phyloP scores from a whole-genome alignment of 1,140 invertebrate genomes.

The Bemisia tabaci region DNA sequence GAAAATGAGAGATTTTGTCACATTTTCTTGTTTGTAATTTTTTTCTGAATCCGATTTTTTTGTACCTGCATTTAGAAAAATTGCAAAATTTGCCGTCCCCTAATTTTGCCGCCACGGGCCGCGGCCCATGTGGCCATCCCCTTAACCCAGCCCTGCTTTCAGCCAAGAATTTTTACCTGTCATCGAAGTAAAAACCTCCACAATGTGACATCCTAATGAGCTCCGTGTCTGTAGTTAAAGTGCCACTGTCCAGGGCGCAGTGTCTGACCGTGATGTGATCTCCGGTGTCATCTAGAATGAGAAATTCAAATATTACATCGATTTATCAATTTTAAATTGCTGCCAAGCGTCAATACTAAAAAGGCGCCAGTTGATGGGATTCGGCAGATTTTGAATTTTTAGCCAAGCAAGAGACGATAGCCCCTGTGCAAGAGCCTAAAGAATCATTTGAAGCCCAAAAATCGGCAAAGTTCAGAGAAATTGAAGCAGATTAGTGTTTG shows the following conservation, averaged over 20 bases:
- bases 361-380: too few species aligned
- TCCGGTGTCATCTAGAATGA: constrained; percentile 54
- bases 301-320: constrained; percentile 1
- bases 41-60: too few species aligned
- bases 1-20: too few species aligned
- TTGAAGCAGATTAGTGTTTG: too few species aligned
- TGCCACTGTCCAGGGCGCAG: constrained; percentile 85
- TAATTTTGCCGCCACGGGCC: constrained; percentile 14
- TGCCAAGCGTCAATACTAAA: too few species aligned
- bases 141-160: background rate
- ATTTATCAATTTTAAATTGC: too few species aligned
- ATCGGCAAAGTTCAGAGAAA: too few species aligned
- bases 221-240: constrained; percentile 82
- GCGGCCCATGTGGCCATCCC: background rate
- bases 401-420: too few species aligned
- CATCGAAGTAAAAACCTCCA: constrained; percentile 74
- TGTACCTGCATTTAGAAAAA: constrained; percentile 6
- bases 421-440: too few species aligned
- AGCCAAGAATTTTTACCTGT: constrained; percentile 41
- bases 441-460: too few species aligned
- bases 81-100: constrained; percentile 10
- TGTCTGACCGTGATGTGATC: constrained; percentile 65
- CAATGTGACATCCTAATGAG: constrained; percentile 87
- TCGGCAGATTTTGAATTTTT: too few species aligned
- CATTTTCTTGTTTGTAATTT: too few species aligned